Evolutionary conservation across 2,888 invertebrate species (phyloP).

Genomic region (Scaptomyza flava): DNA sequence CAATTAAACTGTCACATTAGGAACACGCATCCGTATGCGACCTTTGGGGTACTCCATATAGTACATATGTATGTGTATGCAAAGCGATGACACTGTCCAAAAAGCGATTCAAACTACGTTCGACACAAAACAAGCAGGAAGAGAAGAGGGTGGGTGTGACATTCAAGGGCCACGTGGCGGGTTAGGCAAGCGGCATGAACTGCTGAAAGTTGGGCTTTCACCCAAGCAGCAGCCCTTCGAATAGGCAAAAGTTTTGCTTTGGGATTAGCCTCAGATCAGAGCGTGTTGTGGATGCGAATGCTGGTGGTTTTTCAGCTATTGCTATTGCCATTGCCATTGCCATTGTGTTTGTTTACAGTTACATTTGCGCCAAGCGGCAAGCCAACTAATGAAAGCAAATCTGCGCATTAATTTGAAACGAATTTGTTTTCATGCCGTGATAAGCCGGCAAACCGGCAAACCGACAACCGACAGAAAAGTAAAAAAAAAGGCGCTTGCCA

Average conservation of each 20-base stretch:
- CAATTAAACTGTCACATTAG: constrained; percentile 83
- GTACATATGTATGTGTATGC: constrained; percentile 19
- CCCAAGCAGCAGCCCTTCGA: constrained; percentile 44
- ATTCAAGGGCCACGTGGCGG: constrained; percentile 62
- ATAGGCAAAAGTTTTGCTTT: constrained; percentile 71
- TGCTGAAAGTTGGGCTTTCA: constrained; percentile 51
- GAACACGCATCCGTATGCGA: constrained; percentile 42
- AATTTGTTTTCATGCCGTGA: constrained; percentile 83
- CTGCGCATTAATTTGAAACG: constrained; percentile 83
- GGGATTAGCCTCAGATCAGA: constrained; percentile 70
- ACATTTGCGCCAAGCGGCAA: constrained; percentile 64
- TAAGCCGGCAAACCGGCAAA: constrained; percentile 71
- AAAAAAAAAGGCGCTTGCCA: constrained; percentile 63
- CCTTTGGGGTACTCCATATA: constrained; percentile 26
- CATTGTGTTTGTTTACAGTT: constrained; percentile 74
- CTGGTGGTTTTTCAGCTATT: constrained; percentile 41
- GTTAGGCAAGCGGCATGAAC: constrained; percentile 27
- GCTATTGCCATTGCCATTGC: constrained; percentile 16
- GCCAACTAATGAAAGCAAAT: constrained; percentile 82
- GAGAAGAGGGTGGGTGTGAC: neutral
- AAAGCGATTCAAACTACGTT: constrained; percentile 70
- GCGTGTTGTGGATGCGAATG: constrained; percentile 55
- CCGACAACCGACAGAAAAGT: constrained; percentile 45
- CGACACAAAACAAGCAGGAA: constrained; percentile 2
- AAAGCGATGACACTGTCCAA: constrained; percentile 72